Evolutionary conservation across 2,113 vertebrate species (phyloP).

Genomic region (zebrafish (Danio rerio)): DNA sequence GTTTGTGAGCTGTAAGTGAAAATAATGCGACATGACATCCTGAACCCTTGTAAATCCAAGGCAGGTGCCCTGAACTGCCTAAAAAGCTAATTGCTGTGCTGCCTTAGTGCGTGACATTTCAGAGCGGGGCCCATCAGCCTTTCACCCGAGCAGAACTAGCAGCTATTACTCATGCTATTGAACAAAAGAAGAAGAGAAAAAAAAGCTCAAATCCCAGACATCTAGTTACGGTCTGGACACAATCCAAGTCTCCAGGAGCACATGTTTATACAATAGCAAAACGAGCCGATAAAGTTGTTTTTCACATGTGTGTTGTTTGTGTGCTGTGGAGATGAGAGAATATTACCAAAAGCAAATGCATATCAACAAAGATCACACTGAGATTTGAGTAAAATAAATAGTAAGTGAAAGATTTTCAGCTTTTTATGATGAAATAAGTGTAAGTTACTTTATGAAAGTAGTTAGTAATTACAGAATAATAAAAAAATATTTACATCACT

Average conservation of each 20-base stretch:
- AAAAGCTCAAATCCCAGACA: conserved; percentile 29
- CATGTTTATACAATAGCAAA: conserved; percentile 63
- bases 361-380: conserved; percentile 45
- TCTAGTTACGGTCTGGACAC: conserved; percentile 64
- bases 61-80: conserved; percentile 34
- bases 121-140: conserved; percentile 37
- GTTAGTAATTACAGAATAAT: too few relatives aligned
- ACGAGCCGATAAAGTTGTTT: conserved; percentile 74
- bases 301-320: conserved; percentile 55
- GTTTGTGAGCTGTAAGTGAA: conserved; percentile 41
- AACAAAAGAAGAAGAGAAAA: conserved; percentile 16
- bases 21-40: conserved; percentile 35
- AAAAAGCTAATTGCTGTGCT: conserved; percentile 48
- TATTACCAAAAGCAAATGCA: conserved; percentile 69
- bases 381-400: conserved; percentile 71
- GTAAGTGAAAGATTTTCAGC: conserved; percentile 23
- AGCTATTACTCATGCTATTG: conserved; percentile 53
- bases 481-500: too few relatives aligned
- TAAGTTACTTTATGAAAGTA: too few relatives aligned
- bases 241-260: conserved; percentile 53
- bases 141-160: conserved; percentile 44
- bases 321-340: conserved; percentile 57
- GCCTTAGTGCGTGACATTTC: conserved; percentile 43
- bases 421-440: not conserved
- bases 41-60: conserved; percentile 46